A percentile compares a stretch with the other conserved stretches of the same genome.
Evolutionary conservation across 2,797 vertebrate genomes (phyloP).

Genomic region (Heliangelus exortis): DNA sequence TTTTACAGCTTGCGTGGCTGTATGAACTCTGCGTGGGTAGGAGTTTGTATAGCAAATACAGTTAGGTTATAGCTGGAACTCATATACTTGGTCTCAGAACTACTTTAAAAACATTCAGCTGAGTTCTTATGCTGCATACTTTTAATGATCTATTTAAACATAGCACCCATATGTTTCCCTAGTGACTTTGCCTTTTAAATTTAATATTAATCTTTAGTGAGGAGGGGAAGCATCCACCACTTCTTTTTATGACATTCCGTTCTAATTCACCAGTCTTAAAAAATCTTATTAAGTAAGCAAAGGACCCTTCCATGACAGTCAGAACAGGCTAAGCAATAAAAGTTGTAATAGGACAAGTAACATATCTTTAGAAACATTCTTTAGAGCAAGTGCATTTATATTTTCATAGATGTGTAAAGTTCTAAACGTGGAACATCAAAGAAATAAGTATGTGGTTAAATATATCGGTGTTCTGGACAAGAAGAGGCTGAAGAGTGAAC

Average conservation of each 20-base stretch:
- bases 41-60: background rate
- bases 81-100: background rate
- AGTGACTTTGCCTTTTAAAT: background rate
- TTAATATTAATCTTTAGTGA: background rate
- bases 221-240: background rate
- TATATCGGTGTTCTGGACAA: background rate
- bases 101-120: background rate
- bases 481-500: background rate
- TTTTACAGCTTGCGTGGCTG: background rate
- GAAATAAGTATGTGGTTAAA: background rate
- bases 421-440: background rate
- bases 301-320: background rate
- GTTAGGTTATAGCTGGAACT: background rate
- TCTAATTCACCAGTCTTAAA: background rate
- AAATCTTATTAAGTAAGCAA: background rate
- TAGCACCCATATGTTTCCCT: background rate
- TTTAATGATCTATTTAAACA: background rate
- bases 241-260: background rate
- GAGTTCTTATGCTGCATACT: background rate
- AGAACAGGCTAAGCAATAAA: background rate
- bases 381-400: background rate
- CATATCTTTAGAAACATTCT: background rate
- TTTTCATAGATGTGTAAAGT: background rate
- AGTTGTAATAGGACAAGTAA: background rate
- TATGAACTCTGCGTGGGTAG: background rate